Evolutionary conservation across 2,113 vertebrate species (phyloP).

Genomic region (Hemiscyllium ocellatum): DNA sequence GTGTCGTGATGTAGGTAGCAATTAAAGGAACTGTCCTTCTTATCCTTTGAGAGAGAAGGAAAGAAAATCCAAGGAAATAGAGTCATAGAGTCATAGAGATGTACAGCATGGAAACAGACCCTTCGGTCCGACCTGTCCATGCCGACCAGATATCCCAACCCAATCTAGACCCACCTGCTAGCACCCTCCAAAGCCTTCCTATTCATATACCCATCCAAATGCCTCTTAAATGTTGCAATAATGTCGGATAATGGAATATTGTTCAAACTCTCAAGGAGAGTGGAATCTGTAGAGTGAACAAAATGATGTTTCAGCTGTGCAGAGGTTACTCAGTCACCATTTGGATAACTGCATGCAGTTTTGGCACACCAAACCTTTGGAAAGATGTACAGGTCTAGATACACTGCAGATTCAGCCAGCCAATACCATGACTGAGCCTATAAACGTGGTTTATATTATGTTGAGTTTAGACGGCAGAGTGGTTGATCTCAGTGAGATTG

Average conservation of each 20-base stretch:
- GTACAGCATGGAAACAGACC: no score
- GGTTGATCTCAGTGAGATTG: no score
- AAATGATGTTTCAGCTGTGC: not conserved
- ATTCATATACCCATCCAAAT: no score
- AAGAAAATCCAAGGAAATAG: not conserved
- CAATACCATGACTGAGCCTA: not conserved
- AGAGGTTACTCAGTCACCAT: not conserved
- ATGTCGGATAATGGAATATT: not conserved
- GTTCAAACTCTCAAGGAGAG: not conserved
- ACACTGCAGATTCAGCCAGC: not conserved
- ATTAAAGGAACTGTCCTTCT: not conserved
- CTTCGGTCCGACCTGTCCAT: no score
- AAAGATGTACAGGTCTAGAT: not conserved
- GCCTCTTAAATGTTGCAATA: no score
- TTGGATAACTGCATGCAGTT: not conserved
- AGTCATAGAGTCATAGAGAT: no score
- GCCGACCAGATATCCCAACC: no score
- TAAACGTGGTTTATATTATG: not conserved
- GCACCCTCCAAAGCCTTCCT: no score
- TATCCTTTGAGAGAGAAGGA: not conserved
- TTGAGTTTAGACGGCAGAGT: not conserved
- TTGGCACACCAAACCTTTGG: not conserved
- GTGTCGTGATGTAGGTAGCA: not conserved
- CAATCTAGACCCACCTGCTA: no score
- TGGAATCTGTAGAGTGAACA: not conserved